Evolutionary conservation across 2,113 vertebrate genomes (phyloP).

Genomic region (Aegypius monachus): DNA sequence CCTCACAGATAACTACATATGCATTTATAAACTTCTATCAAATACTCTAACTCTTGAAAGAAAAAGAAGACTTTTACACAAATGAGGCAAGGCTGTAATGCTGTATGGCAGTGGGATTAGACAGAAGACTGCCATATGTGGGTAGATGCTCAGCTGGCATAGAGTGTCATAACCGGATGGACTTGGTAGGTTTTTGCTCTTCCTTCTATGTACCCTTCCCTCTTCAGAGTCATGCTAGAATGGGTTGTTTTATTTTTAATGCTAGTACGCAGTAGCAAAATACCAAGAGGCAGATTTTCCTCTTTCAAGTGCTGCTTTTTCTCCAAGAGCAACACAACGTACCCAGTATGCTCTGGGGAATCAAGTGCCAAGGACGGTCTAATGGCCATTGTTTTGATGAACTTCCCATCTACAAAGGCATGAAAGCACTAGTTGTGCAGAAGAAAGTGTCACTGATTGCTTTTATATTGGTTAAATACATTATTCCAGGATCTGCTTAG

Average conservation of each 20-base stretch:
- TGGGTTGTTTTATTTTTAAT: conserved; percentile 22
- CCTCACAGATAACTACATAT: neutral
- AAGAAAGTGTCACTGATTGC: neutral
- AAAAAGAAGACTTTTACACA: neutral
- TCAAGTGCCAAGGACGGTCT: neutral
- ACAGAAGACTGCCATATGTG: neutral
- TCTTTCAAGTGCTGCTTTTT: conserved; percentile 39
- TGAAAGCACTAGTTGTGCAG: conserved; percentile 19
- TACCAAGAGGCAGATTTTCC: conserved; percentile 31
- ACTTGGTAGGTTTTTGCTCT: neutral
- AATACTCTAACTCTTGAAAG: neutral
- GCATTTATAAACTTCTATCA: neutral
- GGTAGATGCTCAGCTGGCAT: neutral
- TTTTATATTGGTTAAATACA: neutral
- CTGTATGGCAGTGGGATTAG: neutral
- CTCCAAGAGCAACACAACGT: neutral
- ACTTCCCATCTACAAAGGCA: conserved; percentile 20
- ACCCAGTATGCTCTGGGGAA: neutral
- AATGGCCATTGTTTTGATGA: neutral
- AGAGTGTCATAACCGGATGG: neutral
- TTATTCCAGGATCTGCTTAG: neutral
- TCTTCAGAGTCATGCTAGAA: neutral
- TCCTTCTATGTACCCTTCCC: neutral
- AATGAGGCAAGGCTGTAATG: neutral
- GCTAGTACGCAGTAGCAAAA: neutral